phyloP scores from a whole-genome alignment of 2,797 vertebrate genomes.

The Falco rusticolus region DNA sequence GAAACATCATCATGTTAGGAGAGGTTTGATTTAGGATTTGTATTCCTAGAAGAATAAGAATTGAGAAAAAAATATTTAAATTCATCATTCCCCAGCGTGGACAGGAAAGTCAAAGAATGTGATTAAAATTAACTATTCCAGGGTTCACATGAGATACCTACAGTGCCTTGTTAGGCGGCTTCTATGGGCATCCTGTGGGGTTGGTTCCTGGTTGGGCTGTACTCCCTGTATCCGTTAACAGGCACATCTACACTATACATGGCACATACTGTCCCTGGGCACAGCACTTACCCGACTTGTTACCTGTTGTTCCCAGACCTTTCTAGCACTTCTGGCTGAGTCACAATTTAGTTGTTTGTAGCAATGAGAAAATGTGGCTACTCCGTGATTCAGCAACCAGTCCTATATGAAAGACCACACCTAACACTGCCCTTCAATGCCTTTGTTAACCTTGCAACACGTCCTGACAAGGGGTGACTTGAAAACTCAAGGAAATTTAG shows the following conservation, averaged over 20 bases:
- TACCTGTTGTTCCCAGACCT: neutral
- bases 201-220: neutral
- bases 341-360: neutral
- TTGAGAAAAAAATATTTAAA: neutral
- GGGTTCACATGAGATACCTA: neutral
- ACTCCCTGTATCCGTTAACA: neutral
- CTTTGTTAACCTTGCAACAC: neutral
- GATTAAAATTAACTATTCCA: neutral
- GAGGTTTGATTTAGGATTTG: neutral
- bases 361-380: neutral
- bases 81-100: neutral
- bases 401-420: neutral
- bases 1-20: neutral
- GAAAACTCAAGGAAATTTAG: neutral
- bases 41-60: neutral
- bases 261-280: neutral
- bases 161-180: neutral
- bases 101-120: neutral
- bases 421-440: neutral
- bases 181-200: neutral
- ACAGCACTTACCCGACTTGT: fast-evolving
- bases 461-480: neutral
- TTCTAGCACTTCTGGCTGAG: neutral
- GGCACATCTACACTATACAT: neutral
- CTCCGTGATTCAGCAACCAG: neutral